These are phyloP conservation scores for Yponomeuta sedellus DNA, from an alignment of 2,888 invertebrate genomes.

Conservation along the genomic window DNA sequence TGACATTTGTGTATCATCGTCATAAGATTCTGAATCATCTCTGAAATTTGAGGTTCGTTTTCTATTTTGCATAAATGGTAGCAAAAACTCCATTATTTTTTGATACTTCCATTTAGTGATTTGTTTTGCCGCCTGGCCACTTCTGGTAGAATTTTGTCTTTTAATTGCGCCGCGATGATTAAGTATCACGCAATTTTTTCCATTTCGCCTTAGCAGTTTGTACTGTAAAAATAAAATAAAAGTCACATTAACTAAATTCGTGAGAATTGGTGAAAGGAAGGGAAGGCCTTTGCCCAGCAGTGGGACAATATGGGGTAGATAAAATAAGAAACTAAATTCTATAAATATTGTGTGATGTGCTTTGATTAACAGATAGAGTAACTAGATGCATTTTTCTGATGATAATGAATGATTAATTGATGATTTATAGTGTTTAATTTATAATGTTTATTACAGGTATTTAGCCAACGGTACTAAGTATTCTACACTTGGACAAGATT, in stretches of 20 bases:
- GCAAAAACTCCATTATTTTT: slow-evolving; percentile 21
- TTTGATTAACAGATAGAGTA: slow-evolving; percentile 15
- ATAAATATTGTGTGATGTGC: slow-evolving; percentile 15
- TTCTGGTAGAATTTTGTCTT: slow-evolving; percentile 20
- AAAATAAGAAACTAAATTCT: slow-evolving; percentile 15
- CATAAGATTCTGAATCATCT: slow-evolving; percentile 17
- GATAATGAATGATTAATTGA: slow-evolving; percentile 15
- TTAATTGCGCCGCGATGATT: slow-evolving; percentile 18
- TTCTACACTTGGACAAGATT: slow-evolving; percentile 8
- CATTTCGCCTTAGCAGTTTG: slow-evolving; percentile 19
- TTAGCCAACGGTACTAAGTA: slow-evolving; percentile 8
- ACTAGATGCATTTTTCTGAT: slow-evolving; percentile 15
- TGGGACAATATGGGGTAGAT: slow-evolving; percentile 14
- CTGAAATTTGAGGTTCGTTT: slow-evolving; percentile 19
- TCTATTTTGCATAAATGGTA: slow-evolving; percentile 19
- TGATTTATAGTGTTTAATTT: slow-evolving; percentile 19
- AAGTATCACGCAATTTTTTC: slow-evolving; percentile 16
- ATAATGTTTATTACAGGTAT: slow-evolving; percentile 17
- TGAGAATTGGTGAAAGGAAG: slow-evolving; percentile 14
- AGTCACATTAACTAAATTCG: slow-evolving; percentile 19
- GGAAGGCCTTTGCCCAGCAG: slow-evolving; percentile 3
- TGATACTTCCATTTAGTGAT: slow-evolving; percentile 20
- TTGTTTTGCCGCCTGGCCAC: slow-evolving; percentile 21
- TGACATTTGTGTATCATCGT: slow-evolving; percentile 21
- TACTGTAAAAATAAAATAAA: slow-evolving; percentile 19